Percentiles rank a stretch among this genome's conserved stretches.
Conservation (phyloP, 2,797 vertebrate species). For the Cossypha polioptera region DNA sequence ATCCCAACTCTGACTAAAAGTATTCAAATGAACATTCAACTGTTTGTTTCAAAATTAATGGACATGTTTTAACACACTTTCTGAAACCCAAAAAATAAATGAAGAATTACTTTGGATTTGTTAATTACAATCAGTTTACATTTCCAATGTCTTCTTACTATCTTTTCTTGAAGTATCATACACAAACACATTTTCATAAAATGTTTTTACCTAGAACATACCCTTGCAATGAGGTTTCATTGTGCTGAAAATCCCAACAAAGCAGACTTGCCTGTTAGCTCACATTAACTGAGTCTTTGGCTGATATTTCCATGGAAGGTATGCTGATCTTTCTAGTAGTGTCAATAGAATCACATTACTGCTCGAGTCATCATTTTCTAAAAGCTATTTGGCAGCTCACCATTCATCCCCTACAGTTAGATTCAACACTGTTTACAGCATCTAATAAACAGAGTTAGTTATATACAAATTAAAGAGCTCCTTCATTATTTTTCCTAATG, state of each 20-base stretch:
- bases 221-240: neutral
- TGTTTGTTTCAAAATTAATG: neutral
- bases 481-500: neutral
- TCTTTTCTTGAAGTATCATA: neutral
- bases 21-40: neutral
- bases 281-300: neutral
- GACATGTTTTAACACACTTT: neutral
- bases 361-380: constrained; percentile 52
- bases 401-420: constrained; percentile 5
- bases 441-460: neutral
- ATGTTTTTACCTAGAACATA: neutral
- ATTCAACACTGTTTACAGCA: constrained; percentile 10
- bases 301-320: constrained; percentile 51
- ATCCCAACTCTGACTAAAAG: too few species aligned
- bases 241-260: neutral
- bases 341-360: constrained; percentile 63
- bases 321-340: constrained; percentile 66
- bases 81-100: neutral
- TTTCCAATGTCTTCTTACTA: neutral
- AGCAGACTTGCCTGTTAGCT: neutral
- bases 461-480: neutral
- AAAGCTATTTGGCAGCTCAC: constrained; percentile 51
- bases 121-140: neutral
- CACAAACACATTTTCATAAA: neutral
- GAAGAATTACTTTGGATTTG: neutral